Evolutionary conservation across 2,888 invertebrate genomes (phyloP).

Genomic region (Brachypalpus laphriformis): DNA sequence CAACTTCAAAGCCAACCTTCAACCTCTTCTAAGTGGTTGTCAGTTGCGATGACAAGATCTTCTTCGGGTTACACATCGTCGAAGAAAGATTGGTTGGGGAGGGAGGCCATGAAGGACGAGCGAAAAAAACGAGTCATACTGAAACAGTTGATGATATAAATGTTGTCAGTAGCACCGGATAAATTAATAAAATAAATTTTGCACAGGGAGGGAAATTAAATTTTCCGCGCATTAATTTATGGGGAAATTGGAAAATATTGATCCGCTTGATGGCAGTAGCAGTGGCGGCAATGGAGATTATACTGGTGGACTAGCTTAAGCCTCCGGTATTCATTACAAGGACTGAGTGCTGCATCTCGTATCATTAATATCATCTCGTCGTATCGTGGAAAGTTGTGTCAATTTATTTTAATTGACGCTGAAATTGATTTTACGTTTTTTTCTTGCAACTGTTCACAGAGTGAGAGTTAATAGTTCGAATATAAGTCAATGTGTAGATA

Average conservation of each 20-base stretch:
- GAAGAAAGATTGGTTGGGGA: neutral
- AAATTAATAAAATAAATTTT: slow-evolving; percentile 72
- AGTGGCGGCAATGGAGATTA: neutral
- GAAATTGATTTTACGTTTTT: slow-evolving; percentile 3
- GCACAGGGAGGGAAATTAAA: slow-evolving; percentile 67
- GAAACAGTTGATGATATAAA: slow-evolving; percentile 60
- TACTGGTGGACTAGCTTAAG: slow-evolving; percentile 5
- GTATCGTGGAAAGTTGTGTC: slow-evolving; percentile 26
- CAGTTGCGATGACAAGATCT: slow-evolving; percentile 58
- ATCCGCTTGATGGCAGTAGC: slow-evolving; percentile 58
- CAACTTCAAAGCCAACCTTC: neutral
- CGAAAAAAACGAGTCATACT: neutral
- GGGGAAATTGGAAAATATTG: slow-evolving; percentile 73
- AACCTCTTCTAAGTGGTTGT: slow-evolving; percentile 49
- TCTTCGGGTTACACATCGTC: slow-evolving; percentile 25
- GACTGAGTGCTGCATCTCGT: slow-evolving; percentile 6
- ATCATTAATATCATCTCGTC: slow-evolving; percentile 16
- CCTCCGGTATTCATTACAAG: slow-evolving; percentile 30
- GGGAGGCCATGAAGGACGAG: neutral
- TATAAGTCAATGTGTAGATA: neutral
- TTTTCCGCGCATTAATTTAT: slow-evolving; percentile 73
- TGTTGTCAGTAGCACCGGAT: slow-evolving; percentile 61
- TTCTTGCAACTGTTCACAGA: neutral
- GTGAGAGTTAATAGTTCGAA: neutral
- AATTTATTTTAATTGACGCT: slow-evolving; percentile 50